Base-by-base conservation (phyloP, 2,113 vertebrate genomes). In the Istiophorus platypterus region DNA sequence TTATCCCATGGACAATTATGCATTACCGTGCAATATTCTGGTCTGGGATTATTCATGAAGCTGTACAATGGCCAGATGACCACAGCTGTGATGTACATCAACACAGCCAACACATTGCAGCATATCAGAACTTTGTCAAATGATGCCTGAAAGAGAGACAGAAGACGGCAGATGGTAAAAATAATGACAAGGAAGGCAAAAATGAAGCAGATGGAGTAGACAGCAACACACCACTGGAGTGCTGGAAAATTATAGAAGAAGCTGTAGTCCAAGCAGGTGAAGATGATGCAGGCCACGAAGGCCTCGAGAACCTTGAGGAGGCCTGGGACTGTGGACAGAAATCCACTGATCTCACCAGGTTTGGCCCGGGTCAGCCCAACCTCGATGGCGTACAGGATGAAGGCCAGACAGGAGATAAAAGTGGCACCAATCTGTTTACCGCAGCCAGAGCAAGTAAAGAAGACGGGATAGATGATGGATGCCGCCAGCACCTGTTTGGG, bases 231-330 rank as follows among this genome's bases (percentile, higher is more conserved):
- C 97, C 97, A 97, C 84, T 95, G 93, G 56, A 96, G 86, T 1
- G 94, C 95, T 0, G 93, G 13, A 0, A 2, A 24, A 0, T 0
- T 0, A 0, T 0, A 2, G 79, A 82, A 1, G 0, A 0, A 0
- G 0, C 0, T 0, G 0, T 2, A 3, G 58, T 93, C 64, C 81
- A 97, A 75, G 83, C 93, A 95, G 76, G 88, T 93, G 90, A 98
- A 97, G 93, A 97, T 97, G 68, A 97, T 95, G 58, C 96, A 97
- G 22, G 97, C 96, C 75, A 97, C 91, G 0, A 96, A 97, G 66
- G 95, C 93, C 82, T 98, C 96, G 1, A 97, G 95, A 10, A 98
- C 96, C 79, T 97, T 98, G 57, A 98, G 94, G 52, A 97, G 94
- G 4, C 96, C 97, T 0, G 97, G 96, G n/a, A 97, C 67, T 0